Base-by-base conservation (phyloP, 2,888 invertebrate genomes). In the Xanthia icteritia region DNA sequence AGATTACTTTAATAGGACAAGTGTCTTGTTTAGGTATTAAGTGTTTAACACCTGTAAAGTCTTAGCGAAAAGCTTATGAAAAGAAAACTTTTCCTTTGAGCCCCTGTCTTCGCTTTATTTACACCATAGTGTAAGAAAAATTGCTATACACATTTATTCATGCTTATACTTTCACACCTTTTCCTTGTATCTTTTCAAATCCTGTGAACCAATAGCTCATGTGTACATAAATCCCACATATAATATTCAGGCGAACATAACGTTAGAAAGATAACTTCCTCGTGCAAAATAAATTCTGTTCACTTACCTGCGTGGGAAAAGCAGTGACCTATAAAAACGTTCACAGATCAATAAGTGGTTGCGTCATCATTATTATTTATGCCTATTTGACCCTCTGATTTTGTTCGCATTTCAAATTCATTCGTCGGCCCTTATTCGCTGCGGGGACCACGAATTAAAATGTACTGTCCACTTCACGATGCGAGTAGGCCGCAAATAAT, bases 401-500 rank as follows among this genome's bases (percentile, higher is more conserved):
- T 58, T 74, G 80, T 86, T 78, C 65, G 23, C 61, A 81, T 84
- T 84, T 80, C 72, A 76, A 88, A 89, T 73, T 91, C 91, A 89
- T 86, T 90, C 89, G 48, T 17, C 51, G 74, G 67, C 78, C 79
- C 85, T 89, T 88, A 87, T 81, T 78, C 78, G 84, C 85, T 78
- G 83, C 71, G 77, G 78, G 86, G 74, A 88, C 85, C 85, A 87
- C 84, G 85, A 88, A 88, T 88, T 88, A 88, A 88, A 88, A 88
- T 87, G 84, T 88, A 87, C 88, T 89, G 89, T 89, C 88, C 89
- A 84, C 89, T 91, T 87, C 88, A 89, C 88, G 15, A 73, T 42
- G 45, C 76, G 66, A 89, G 90, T 86, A 88, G 86, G 76, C 87
- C 83, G 85, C 87, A 90, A 91, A 91, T 88, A 90, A 91, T 89